Conservation (phyloP, 2,113 vertebrate genomes). For the Mesembrinibis cayennensis region DNA sequence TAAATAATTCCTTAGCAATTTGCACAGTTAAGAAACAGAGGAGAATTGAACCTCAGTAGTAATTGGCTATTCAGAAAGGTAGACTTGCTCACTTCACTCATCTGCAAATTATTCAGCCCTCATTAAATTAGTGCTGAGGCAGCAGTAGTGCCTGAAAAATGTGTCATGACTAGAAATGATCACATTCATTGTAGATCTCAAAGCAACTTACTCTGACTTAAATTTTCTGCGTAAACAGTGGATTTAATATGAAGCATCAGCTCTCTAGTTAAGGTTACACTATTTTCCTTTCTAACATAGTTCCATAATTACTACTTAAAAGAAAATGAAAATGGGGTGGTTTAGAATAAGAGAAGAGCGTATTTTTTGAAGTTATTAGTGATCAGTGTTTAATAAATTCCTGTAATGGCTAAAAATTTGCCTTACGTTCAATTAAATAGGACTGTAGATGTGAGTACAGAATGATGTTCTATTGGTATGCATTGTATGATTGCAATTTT, state of each 20-base stretch:
- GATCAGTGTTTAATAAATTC: not conserved
- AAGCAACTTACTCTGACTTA: not conserved
- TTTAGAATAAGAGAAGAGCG: not conserved
- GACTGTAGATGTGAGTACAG: not conserved
- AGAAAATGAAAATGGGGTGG: not conserved
- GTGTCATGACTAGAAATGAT: not conserved
- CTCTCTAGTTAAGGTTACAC: not conserved
- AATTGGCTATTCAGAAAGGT: conserved; percentile 13
- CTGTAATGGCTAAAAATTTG: not conserved
- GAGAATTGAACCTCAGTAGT: not conserved
- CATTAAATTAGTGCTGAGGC: conserved; percentile 28
- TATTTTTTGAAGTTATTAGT: not conserved
- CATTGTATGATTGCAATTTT: not conserved
- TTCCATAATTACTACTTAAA: not conserved
- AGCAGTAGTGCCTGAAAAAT: not conserved
- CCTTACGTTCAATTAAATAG: not conserved
- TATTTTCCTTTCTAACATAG: not conserved
- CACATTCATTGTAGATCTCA: not conserved
- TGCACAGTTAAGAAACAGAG: not conserved
- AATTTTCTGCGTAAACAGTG: not conserved
- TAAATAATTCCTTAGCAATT: not conserved
- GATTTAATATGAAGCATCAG: not conserved
- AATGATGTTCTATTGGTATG: not conserved
- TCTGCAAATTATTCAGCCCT: conserved; percentile 9
- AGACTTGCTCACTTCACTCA: not conserved